These are phyloP conservation scores for Cynoglossus semilaevis DNA, from an alignment of 2,113 vertebrate genomes.

Conservation along the genomic window DNA sequence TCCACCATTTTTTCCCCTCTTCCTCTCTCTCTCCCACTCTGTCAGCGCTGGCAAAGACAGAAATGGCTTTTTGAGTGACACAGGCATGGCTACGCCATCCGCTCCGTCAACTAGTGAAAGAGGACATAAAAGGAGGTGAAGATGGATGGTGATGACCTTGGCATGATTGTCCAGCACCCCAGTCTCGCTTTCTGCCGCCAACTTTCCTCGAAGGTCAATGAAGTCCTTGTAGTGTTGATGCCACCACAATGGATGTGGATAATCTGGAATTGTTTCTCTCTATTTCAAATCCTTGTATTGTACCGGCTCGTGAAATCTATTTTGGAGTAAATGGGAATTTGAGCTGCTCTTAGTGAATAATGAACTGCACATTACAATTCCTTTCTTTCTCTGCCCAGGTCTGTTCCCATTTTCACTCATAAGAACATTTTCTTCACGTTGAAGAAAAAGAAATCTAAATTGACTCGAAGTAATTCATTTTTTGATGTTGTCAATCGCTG, in stretches of 20 bases:
- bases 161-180: conserved; percentile 49
- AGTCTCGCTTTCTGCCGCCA: conserved; percentile 24
- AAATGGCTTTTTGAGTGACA: conserved; percentile 78
- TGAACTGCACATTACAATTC: conserved; percentile 5
- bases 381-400: background rate
- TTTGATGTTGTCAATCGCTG: conserved; percentile 15
- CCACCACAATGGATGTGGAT: conserved; percentile 8
- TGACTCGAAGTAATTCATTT: background rate
- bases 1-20: conserved; percentile 6
- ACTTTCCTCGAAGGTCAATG: conserved; percentile 26
- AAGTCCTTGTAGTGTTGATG: conserved; percentile 41
- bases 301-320: conserved; percentile 7
- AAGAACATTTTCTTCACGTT: background rate
- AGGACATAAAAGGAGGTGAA: conserved; percentile 56
- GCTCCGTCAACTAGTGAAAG: conserved; percentile 60
- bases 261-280: background rate
- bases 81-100: conserved; percentile 59
- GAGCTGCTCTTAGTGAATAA: conserved; percentile 26
- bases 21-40: conserved; percentile 45
- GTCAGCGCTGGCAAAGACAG: conserved; percentile 63
- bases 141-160: conserved; percentile 67
- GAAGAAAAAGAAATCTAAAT: conserved; percentile 1
- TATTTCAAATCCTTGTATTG: background rate
- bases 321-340: conserved; percentile 9
- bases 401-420: background rate